Evolutionary conservation across 2,113 vertebrate genomes (phyloP), one percentile per base, ranked within the genome.

Genomic region (Takifugu flavidus): DNA sequence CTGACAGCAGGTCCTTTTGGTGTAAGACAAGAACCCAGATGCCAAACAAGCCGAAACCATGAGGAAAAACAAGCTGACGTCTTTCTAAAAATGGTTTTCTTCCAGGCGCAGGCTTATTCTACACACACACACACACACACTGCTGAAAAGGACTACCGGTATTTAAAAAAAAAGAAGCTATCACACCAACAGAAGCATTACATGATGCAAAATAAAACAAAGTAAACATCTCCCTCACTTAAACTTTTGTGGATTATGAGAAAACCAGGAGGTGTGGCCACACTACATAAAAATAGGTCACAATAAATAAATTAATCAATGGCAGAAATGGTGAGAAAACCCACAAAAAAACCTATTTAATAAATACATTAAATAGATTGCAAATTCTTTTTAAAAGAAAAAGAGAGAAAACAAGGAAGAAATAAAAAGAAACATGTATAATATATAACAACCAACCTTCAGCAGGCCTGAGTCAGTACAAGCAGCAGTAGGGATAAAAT

Each of bases 401-500:
- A n/a, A 14, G 8, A 25, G n/a, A 15, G 13, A 14, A n/a, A 47
- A 11, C 3, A 25, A 52, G 11, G 25, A 52, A 52, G 10, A 26
- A 52, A 52, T 26, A 26, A 51, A 26, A 51, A n/a, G n/a, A 49
- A 13, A 26, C 8, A 51, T 27, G 12, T 26, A 13, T 26, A 51
- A 12, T 51, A 10, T 6, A 12, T 27, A 34, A 57, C 13, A 61
- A 1, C 56, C 47, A 73, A 70, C 68, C 54, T 68, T 71, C 49
- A 78, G 72, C 68, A n/a, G 15, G 26, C 65, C 54, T 72, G 63
- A 14, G 58, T 74, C 2, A 2, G 75, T 70, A 79, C 74, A 83
- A 70, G 76, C 74, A 61, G 62, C 56, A 56, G 20, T 54, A 59
- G 49, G 59, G 62, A 64, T 59, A 72, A 65, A 74, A 79, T 84